phyloP scores from a whole-genome alignment of 2,888 invertebrate genomes.

The Meta bourneti region DNA sequence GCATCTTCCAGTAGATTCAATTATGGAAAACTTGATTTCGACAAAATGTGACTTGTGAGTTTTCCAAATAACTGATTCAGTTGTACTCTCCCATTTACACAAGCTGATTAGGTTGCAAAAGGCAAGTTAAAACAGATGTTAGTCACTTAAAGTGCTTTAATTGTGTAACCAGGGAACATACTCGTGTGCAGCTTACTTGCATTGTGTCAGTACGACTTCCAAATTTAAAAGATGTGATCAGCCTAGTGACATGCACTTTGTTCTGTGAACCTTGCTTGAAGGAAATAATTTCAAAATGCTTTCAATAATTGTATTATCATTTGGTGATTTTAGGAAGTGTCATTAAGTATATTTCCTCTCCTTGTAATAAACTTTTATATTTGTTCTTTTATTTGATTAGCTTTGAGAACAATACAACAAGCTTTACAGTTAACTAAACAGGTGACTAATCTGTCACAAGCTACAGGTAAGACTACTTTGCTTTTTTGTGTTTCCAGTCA shows the following conservation, averaged over 20 bases:
- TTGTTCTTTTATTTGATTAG: conserved; percentile 78
- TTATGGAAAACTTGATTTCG: no score
- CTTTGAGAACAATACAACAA: conserved; percentile 84
- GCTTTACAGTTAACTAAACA: conserved; percentile 80
- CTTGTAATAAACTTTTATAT: neutral
- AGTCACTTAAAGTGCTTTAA: no score
- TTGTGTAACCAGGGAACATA: no score
- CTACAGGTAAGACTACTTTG: conserved; percentile 5
- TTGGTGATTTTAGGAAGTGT: neutral
- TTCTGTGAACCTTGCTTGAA: neutral
- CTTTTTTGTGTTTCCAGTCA: neutral
- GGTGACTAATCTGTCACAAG: conserved; percentile 78
- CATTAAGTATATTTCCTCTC: neutral
- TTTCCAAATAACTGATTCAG: no score
- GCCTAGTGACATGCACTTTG: neutral
- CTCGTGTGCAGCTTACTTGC: no score
- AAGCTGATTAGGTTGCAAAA: no score
- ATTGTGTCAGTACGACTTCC: no score
- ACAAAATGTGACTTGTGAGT: no score
- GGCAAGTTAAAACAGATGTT: no score
- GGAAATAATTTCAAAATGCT: neutral
- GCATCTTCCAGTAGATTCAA: no score
- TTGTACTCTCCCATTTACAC: no score
- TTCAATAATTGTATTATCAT: neutral
- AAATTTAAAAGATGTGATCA: no score